A percentile compares a stretch with the other conserved stretches of the same genome.
These are phyloP conservation scores for Triops cancriformis DNA, from an alignment of 1,140 invertebrate species.

Conservation along the genomic window DNA sequence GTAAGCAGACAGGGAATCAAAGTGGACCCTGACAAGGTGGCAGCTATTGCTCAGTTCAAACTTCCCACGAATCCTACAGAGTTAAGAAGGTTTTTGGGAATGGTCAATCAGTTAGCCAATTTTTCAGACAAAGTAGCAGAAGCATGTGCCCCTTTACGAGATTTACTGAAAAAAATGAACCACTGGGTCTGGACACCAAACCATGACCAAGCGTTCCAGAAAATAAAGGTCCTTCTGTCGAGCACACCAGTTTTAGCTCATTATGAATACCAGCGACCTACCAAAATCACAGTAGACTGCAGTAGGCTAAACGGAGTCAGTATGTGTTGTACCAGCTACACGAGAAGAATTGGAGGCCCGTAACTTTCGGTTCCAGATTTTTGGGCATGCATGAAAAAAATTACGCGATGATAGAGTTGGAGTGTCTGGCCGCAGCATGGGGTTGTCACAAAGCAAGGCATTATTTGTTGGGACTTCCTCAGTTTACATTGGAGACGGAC, in stretches of 20 bases:
- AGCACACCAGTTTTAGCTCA: constrained; percentile 20
- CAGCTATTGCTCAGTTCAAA: constrained; percentile 24
- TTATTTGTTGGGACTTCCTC: constrained; percentile 29
- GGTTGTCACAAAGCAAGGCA: constrained; percentile 25
- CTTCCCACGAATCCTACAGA: constrained; percentile 23
- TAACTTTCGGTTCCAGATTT: constrained; percentile 26
- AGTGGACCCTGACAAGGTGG: constrained; percentile 27
- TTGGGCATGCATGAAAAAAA: constrained; percentile 26
- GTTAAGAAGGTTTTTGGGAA: constrained; percentile 21
- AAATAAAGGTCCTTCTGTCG: not conserved
- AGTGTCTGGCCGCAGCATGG: too few relatives aligned
- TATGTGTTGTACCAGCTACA: constrained; percentile 26
- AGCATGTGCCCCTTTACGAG: constrained; percentile 19
- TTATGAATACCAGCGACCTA: constrained; percentile 26
- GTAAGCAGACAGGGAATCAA: constrained; percentile 28
- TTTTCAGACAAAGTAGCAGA: constrained; percentile 21
- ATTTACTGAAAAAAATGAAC: not conserved
- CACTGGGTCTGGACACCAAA: constrained; percentile 23
- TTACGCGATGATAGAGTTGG: constrained; percentile 31
- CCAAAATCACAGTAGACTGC: constrained; percentile 27
- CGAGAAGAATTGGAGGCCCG: constrained; percentile 26
- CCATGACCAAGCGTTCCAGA: constrained; percentile 25
- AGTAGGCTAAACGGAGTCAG: constrained; percentile 23
- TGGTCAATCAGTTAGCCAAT: too few relatives aligned
- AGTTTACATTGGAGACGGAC: constrained; percentile 29